Evolutionary conservation across 2,797 vertebrate genomes (phyloP).

Genomic region (Poecilia picta): DNA sequence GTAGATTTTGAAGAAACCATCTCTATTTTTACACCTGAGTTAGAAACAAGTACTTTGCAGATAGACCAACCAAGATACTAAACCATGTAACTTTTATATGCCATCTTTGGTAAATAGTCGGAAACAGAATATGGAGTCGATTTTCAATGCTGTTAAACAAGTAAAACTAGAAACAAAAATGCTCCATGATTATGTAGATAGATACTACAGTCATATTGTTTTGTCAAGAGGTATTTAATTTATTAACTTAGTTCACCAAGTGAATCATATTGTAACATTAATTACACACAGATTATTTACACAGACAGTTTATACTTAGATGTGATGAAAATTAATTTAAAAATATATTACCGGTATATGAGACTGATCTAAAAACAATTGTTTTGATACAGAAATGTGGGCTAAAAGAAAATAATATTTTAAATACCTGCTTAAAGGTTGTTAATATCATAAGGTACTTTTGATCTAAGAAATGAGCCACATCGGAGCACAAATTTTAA

Average conservation of each 20-base stretch:
- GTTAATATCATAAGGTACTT: not conserved
- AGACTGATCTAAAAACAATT: no score
- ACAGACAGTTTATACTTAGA: no score
- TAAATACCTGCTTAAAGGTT: not conserved
- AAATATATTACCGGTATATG: no score
- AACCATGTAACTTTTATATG: not conserved
- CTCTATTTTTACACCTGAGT: not conserved
- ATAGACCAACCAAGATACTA: not conserved
- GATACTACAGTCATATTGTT: not conserved
- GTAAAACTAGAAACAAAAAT: not conserved
- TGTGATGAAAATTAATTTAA: no score
- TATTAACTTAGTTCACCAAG: not conserved
- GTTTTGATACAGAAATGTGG: not conserved
- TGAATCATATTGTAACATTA: not conserved
- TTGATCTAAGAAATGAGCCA: not conserved
- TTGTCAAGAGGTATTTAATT: not conserved
- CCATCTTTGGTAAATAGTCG: not conserved
- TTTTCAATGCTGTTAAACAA: not conserved
- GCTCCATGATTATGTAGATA: not conserved
- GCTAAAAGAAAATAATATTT: not conserved
- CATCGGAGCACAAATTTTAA: not conserved
- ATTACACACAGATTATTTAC: no score
- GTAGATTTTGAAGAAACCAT: not conserved
- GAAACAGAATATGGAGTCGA: not conserved
- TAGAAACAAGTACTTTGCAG: not conserved